Conservation (phyloP, 2,888 invertebrate species). For the Xanthia icteritia region DNA sequence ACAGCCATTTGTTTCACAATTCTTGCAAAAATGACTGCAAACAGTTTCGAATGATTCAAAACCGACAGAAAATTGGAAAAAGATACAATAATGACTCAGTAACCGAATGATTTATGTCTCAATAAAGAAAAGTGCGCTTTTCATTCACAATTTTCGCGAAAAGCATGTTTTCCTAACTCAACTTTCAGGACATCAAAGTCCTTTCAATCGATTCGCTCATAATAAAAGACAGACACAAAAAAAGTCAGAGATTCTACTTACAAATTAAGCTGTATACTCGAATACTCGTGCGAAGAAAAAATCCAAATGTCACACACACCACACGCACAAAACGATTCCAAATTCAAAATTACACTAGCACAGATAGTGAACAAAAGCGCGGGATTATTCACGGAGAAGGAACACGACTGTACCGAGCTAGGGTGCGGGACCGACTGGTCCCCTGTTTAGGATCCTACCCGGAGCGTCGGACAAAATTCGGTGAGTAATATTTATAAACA, state of each 20-base stretch:
- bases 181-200: conserved; percentile 44
- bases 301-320: conserved; percentile 64
- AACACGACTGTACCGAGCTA: conserved; percentile 56
- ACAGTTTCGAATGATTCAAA: conserved; percentile 12
- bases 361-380: conserved; percentile 63
- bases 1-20: conserved; percentile 47
- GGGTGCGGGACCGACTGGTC: conserved; percentile 63
- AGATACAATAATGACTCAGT: conserved; percentile 5
- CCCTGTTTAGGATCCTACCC: conserved; percentile 51
- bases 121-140: conserved; percentile 2
- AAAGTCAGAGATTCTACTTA: conserved; percentile 49
- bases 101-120: not conserved
- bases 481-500: conserved; percentile 46
- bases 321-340: conserved; percentile 60
- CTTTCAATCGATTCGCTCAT: conserved; percentile 46
- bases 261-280: conserved; percentile 44
- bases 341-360: conserved; percentile 62
- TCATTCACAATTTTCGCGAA: conserved; percentile 5
- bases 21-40: conserved; percentile 41
- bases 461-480: conserved; percentile 48
- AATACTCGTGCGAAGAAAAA: conserved; percentile 55
- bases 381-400: conserved; percentile 52
- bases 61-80: conserved; percentile 1
- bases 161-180: conserved; percentile 37
- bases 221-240: conserved; percentile 37